A percentile compares a stretch with the other conserved stretches of the same genome.
These are phyloP conservation scores for Euschistus heros DNA, from an alignment of 1,140 invertebrate genomes.

Conservation along the genomic window DNA sequence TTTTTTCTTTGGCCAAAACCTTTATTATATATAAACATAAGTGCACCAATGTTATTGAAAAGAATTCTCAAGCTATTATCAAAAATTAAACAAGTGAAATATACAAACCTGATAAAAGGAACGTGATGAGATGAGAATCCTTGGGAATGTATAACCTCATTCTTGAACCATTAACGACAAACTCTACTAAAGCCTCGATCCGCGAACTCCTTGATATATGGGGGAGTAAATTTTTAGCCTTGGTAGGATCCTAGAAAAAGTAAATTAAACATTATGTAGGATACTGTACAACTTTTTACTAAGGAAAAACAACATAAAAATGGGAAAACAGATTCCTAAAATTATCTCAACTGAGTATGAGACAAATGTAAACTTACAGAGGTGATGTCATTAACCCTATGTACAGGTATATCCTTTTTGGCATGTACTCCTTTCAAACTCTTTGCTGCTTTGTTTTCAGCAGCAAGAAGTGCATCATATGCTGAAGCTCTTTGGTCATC, in stretches of 20 bases:
- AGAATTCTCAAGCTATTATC: too few relatives aligned
- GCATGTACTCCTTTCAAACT: constrained; percentile 68
- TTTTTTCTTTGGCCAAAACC: too few relatives aligned
- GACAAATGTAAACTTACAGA: constrained; percentile 41
- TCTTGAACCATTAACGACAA: constrained; percentile 38
- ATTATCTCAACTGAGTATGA: constrained; percentile 16
- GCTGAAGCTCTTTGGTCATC: constrained; percentile 90
- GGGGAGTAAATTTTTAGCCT: constrained; percentile 85
- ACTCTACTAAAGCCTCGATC: constrained; percentile 46
- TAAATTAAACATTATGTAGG: neutral
- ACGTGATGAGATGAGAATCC: constrained; percentile 89
- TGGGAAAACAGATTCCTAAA: neutral
- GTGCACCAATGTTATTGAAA: too few relatives aligned
- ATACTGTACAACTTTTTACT: neutral
- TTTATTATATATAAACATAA: too few relatives aligned
- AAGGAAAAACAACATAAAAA: neutral
- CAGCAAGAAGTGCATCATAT: constrained; percentile 87
- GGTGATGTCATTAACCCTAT: constrained; percentile 80
- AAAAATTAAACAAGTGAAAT: too few relatives aligned
- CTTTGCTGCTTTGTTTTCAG: constrained; percentile 87
- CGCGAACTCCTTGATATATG: constrained; percentile 72
- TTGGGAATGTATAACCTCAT: constrained; percentile 87
- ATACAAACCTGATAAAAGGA: constrained; percentile 63
- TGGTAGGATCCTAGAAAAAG: constrained; percentile 51
- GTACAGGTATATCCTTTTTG: constrained; percentile 70